Base-by-base conservation (phyloP, 2,888 invertebrate species). In the Agonopterix alstromeriana region DNA sequence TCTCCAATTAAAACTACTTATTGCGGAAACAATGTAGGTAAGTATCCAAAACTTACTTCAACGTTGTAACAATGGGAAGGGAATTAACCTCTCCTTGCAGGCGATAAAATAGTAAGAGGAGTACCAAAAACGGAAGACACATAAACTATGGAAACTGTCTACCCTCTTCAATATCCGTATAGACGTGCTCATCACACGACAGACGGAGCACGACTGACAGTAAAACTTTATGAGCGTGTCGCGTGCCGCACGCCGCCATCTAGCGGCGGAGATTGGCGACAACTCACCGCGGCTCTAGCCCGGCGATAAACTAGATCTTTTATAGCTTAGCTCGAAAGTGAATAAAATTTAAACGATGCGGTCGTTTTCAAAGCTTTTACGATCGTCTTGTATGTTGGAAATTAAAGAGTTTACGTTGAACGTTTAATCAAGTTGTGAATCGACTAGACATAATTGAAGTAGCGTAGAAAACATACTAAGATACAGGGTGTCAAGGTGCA, bases 221-320 rank as follows among this genome's bases (percentile, higher is more conserved):
- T 84, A 77, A 82, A 82, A 65, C 56, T 82, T 84, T 83, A 85
- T 70, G 78, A 77, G 44, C 70, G 49, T 75, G 70, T 76, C 65
- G 52, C 63, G 49, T 75, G 70, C 75, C 65, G 52, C 63, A 59
- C 67, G 74, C 52, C 71, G 79, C 80, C 82, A 85, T 81, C 85
- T 83, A 76, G 67, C 55, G 53, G 58, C 73, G 70, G 73, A 82
- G 80, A 84, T 82, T 82, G 81, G 73, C 71, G 75, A 69, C 74
- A 70, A 63, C 50, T 38, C 38, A 38, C 38, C n/a, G n/a, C 38
- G 3, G 10, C 4, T 9, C 9, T n/a, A 38, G 9, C 38, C n/a
- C 38, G 38, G 38, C 38, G 14, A 14, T 49, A 49, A 74, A 75
- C 77, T 72, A 72, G 67, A 71, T 67, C 63, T 80, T 83, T 86